Evolutionary conservation across 2,888 invertebrate species (phyloP), one percentile per base, ranked within the genome.

Genomic region (Cabera pusaria): DNA sequence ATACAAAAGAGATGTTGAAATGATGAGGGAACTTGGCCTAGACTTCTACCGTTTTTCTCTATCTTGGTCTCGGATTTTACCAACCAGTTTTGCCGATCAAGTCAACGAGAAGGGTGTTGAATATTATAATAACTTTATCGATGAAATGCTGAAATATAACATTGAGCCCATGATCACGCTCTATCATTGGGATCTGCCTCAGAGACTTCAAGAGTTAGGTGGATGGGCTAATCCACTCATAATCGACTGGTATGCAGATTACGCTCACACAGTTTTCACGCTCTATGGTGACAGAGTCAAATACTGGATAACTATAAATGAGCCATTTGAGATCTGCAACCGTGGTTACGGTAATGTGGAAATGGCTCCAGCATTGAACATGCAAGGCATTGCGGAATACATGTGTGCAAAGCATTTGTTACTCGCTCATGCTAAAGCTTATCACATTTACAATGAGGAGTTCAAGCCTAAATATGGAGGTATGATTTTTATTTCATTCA

Each of bases 111-210:
- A 57, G 1, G 93, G 92, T 4, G 80, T 93, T 2, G 69, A 87
- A 20, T 93, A 93, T 67, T 94, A 94, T 66, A 91, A 91, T 49
- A 76, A 86, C 41, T 62, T 93, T 1, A 91, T 93, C 22, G 72
- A 92, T 53, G 90, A 89, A 57, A 75, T 94, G 27, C 47, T 91
- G 2, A 85, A 75, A 9, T 90, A 90, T 48, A 90, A 87, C 17
- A 92, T 94, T 29, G 66, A 84, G 45, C 93, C 93, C 0, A 75
- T 91, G 70, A n/a, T n/a, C n/a, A n/a, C n/a, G n/a, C n/a, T n/a
- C n/a, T n/a, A n/a, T n/a, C n/a, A n/a, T n/a, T n/a, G 83, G 76
- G 90, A 90, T 56, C 53, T 90, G 33, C 90, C 90, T 0, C 73
- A 82, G 32, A 70, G 70, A 22, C 53, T 92, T 0, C 90, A 90